A percentile compares a stretch with the other conserved stretches of the same genome.
Conservation (phyloP, 2,797 vertebrate species). For the Aphelocoma californica region DNA sequence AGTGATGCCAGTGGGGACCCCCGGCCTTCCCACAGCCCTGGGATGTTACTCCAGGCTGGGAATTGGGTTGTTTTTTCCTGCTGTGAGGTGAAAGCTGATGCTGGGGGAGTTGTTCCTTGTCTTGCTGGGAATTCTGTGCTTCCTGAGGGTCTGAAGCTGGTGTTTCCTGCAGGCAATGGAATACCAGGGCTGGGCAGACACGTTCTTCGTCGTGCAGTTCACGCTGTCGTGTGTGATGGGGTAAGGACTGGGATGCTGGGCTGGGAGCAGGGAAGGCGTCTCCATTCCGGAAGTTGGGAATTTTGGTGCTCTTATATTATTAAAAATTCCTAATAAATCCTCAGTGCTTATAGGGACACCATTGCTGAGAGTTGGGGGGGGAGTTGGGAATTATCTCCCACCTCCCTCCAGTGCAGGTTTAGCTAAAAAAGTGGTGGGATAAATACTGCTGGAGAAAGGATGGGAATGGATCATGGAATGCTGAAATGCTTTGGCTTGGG, state of each 20-base stretch:
- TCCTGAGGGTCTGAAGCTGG: background rate
- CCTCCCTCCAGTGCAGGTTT: background rate
- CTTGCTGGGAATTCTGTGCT: background rate
- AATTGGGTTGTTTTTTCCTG: background rate
- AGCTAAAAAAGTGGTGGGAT: too few species aligned
- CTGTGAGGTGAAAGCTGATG: rapidly evolving
- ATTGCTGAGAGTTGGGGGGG: rapidly evolving
- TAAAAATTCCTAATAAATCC: background rate
- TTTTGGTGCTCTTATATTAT: rapidly evolving
- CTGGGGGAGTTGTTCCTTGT: too few species aligned
- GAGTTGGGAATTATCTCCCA: background rate
- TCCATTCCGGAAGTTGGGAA: rapidly evolving
- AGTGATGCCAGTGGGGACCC: background rate
- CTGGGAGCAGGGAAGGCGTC: background rate
- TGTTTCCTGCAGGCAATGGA: slow-evolving; percentile 79
- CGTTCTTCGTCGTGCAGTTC: slow-evolving; percentile 86
- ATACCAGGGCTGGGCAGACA: slow-evolving; percentile 87
- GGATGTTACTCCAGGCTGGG: rapidly evolving
- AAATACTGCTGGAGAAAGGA: rapidly evolving
- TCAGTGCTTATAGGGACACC: rapidly evolving
- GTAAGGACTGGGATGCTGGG: slow-evolving; percentile 72
- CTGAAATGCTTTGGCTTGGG: background rate
- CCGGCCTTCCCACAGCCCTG: rapidly evolving
- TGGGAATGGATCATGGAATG: background rate
- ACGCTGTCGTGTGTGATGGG: slow-evolving; percentile 93